Evolutionary conservation across 2,113 vertebrate genomes (phyloP).

Genomic region (Ibidorhyncha struthersii): DNA sequence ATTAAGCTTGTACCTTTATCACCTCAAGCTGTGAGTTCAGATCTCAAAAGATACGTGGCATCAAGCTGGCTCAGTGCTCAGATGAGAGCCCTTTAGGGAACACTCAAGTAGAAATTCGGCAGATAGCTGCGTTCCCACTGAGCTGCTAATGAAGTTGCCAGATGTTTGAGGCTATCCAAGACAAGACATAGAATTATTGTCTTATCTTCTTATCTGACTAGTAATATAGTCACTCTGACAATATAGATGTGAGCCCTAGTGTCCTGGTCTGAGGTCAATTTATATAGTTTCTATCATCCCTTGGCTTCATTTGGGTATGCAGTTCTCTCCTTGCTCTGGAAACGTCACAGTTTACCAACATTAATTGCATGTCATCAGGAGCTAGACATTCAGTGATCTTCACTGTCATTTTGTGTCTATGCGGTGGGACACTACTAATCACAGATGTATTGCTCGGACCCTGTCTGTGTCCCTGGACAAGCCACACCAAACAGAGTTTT

Average conservation of each 20-base stretch:
- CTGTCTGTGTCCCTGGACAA: neutral
- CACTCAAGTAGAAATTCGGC: neutral
- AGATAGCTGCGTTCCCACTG: neutral
- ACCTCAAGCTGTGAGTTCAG: constrained; percentile 7
- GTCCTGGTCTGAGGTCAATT: neutral
- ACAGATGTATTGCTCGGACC: neutral
- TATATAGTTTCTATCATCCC: neutral
- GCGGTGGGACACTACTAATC: neutral
- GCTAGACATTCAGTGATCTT: neutral
- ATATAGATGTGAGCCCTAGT: neutral
- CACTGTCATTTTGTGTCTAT: neutral
- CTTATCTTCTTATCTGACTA: neutral
- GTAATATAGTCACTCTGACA: neutral
- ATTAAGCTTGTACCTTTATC: neutral
- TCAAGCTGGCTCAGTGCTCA: neutral
- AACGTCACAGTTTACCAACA: neutral
- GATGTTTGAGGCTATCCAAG: neutral
- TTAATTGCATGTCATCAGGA: neutral
- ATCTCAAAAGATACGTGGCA: neutral
- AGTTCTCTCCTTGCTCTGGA: neutral
- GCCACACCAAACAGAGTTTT: neutral
- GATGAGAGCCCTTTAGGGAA: neutral
- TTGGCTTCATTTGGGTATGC: neutral
- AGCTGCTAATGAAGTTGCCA: neutral
- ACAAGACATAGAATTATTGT: neutral